These are phyloP conservation scores for Hydrozoanthus tunicans DNA, from an alignment of 64 coral and sea anemone genomes.

Conservation along the genomic window DNA sequence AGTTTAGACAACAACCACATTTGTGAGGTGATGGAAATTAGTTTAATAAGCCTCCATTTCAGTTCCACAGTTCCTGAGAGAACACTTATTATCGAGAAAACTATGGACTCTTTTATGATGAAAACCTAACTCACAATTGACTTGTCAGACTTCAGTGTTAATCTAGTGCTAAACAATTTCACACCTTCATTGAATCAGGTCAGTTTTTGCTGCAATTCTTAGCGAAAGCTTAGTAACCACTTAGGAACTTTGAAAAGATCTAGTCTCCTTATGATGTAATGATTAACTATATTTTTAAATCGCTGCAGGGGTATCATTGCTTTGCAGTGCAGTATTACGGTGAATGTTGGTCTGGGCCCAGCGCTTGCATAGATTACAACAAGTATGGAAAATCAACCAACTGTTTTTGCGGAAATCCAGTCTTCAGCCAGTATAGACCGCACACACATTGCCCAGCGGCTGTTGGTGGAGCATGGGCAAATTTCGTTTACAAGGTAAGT, in stretches of 20 bases:
- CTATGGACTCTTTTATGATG: too few species aligned
- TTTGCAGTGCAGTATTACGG: constrained; percentile 71
- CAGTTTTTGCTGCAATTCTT: not conserved
- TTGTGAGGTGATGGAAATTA: too few species aligned
- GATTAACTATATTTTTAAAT: not conserved
- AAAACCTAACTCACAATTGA: too few species aligned
- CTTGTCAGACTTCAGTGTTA: too few species aligned
- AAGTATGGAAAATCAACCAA: constrained; percentile 34
- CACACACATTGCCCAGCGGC: constrained; percentile 10
- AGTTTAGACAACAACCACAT: too few species aligned
- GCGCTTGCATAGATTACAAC: constrained; percentile 29
- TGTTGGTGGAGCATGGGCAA: constrained; percentile 49
- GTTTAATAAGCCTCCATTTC: too few species aligned
- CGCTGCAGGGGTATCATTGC: constrained; percentile 58
- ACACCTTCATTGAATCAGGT: too few species aligned
- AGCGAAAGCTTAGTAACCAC: not conserved
- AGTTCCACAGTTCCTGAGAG: too few species aligned
- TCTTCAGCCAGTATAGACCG: not conserved
- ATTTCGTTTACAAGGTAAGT: constrained; percentile 62
- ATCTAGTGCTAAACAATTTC: too few species aligned
- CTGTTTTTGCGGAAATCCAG: constrained; percentile 36
- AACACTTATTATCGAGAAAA: too few species aligned
- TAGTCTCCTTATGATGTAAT: not conserved
- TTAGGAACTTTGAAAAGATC: not conserved
- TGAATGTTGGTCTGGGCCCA: constrained; percentile 65